phyloP scores from a whole-genome alignment of 2,888 invertebrate genomes.

The Smittia aterrima region DNA sequence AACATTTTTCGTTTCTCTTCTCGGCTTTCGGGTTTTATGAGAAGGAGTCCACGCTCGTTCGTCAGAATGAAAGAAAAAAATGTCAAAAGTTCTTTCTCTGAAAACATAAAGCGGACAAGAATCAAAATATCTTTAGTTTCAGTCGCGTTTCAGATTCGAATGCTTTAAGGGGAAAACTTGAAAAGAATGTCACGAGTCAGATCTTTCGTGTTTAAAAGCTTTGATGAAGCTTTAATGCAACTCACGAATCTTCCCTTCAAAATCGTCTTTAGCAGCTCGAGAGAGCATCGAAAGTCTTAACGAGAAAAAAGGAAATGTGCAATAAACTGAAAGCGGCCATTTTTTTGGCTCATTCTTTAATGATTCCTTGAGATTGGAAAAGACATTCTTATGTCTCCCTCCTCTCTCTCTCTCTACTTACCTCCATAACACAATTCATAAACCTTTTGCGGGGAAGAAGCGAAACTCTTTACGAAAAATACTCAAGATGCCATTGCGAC shows the following conservation, averaged over 20 bases:
- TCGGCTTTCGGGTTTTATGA: neutral
- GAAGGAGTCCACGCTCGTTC: neutral
- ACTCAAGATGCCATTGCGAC: constrained; percentile 15
- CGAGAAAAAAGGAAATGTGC: neutral
- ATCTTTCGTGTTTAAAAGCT: too few relatives aligned
- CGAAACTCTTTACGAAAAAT: neutral
- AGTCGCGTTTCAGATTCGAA: neutral
- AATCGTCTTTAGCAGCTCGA: too few relatives aligned
- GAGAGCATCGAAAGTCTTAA: too few relatives aligned
- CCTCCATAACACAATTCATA: constrained; percentile 5
- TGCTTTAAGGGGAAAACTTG: too few relatives aligned
- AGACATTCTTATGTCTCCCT: neutral
- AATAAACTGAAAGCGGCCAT: neutral
- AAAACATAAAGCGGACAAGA: neutral
- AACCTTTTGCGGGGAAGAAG: neutral
- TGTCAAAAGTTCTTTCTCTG: neutral
- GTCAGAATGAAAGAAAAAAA: neutral
- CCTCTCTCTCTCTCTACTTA: too few relatives aligned
- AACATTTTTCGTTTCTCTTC: constrained; percentile 14
- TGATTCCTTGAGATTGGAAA: constrained; percentile 4
- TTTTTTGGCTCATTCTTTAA: neutral
- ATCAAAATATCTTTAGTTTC: neutral
- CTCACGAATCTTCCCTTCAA: too few relatives aligned
- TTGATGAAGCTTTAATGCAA: too few relatives aligned
- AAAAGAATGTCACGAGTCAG: too few relatives aligned